These are phyloP conservation scores for Phymatocera aterrima DNA, from an alignment of 2,888 invertebrate genomes.

Conservation along the genomic window DNA sequence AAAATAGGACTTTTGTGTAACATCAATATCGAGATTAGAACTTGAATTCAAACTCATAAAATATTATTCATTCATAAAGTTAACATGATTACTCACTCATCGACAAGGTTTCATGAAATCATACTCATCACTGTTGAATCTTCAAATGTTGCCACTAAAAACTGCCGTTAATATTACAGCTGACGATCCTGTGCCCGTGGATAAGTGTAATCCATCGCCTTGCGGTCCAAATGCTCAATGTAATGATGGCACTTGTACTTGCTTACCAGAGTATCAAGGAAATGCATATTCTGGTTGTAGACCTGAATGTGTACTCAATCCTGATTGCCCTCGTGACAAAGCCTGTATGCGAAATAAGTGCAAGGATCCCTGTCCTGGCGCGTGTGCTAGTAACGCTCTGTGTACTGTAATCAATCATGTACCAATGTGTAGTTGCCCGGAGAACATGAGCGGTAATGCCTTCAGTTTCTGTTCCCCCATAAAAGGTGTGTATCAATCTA, in stretches of 20 bases:
- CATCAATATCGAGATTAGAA: neutral
- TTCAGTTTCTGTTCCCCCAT: constrained; percentile 67
- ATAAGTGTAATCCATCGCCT: constrained; percentile 66
- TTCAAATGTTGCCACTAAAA: neutral
- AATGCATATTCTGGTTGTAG: constrained; percentile 81
- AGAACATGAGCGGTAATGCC: constrained; percentile 84
- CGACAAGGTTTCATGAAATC: neutral
- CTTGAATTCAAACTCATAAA: neutral
- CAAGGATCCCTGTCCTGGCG: constrained; percentile 84
- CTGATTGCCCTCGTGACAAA: constrained; percentile 83
- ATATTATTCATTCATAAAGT: neutral
- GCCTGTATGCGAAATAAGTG: constrained; percentile 87
- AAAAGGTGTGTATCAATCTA: constrained; percentile 44
- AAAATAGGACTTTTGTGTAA: neutral
- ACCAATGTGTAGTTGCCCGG: constrained; percentile 73
- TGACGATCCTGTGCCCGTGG: constrained; percentile 60
- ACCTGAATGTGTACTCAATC: constrained; percentile 85
- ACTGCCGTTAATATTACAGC: constrained; percentile 50
- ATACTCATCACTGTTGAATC: neutral
- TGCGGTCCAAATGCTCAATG: constrained; percentile 70
- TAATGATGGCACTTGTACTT: constrained; percentile 66
- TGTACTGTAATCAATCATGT: constrained; percentile 68
- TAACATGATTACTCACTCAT: neutral
- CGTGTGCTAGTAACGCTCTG: constrained; percentile 82
- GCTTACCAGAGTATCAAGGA: constrained; percentile 71